Conservation (phyloP, 2,888 invertebrate species). For the Aethes cnicana region DNA sequence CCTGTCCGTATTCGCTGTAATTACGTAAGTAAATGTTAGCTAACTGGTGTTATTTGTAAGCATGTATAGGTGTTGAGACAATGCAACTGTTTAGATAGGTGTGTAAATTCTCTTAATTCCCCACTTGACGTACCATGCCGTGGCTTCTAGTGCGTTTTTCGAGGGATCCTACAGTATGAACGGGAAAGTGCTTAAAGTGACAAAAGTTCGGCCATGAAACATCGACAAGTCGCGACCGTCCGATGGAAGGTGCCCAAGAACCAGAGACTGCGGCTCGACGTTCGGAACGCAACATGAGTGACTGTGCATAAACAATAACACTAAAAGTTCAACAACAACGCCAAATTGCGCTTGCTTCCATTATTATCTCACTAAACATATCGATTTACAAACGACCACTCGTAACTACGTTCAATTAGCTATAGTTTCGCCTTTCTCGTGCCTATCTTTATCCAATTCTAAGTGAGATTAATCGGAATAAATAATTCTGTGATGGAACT, state of each 20-base stretch:
- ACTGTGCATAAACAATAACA: conserved; percentile 41
- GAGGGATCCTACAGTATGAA: conserved; percentile 53
- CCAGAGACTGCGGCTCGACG: conserved; percentile 77
- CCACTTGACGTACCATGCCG: conserved; percentile 40
- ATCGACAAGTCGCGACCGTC: conserved; percentile 64
- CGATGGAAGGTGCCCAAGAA: conserved; percentile 77
- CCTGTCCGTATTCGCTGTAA: conserved; percentile 21
- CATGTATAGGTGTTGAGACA: conserved; percentile 63
- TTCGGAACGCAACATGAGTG: conserved; percentile 78
- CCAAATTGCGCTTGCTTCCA: conserved; percentile 82
- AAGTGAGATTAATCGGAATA: conserved; percentile 62
- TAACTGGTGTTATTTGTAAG: conserved; percentile 37
- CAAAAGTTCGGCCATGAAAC: conserved; percentile 79
- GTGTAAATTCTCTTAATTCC: conserved; percentile 34
- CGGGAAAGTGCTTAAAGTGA: conserved; percentile 71
- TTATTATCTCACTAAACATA: conserved; percentile 72
- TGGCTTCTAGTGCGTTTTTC: conserved; percentile 40
- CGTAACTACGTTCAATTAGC: conserved; percentile 56
- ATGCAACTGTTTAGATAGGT: conserved; percentile 55
- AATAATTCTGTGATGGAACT: conserved; percentile 70
- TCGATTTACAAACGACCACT: conserved; percentile 71
- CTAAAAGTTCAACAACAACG: conserved; percentile 49
- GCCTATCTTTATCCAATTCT: conserved; percentile 73
- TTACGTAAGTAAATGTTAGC: conserved; percentile 34
- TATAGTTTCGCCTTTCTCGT: conserved; percentile 74